Conservation (phyloP, 2,113 vertebrate species). For the Dipodomys ordii region DNA sequence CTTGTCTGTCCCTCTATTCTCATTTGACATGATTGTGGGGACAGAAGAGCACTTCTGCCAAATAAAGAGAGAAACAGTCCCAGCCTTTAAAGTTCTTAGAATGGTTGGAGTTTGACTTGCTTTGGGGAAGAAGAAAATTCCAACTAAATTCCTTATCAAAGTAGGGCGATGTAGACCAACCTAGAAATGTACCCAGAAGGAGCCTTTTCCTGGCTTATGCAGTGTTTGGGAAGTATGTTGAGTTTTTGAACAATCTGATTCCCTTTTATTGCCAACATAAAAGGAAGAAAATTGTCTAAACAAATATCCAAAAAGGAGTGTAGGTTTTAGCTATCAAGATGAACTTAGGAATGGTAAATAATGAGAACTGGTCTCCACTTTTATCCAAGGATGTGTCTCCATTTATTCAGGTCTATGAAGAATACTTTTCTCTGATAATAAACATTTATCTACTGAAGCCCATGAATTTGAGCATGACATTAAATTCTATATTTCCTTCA, state of each 20-base stretch:
- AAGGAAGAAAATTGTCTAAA: conserved; percentile 30
- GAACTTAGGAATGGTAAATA: neutral
- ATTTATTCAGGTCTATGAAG: conserved; percentile 1
- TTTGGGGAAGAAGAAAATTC: conserved; percentile 63
- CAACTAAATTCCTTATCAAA: conserved; percentile 62
- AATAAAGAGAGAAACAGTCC: neutral
- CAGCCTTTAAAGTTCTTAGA: conserved; percentile 4
- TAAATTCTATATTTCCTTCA: conserved; percentile 29
- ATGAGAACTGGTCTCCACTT: neutral
- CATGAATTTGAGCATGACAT: neutral
- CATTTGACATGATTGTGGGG: neutral
- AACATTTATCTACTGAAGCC: conserved; percentile 25
- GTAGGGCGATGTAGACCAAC: conserved; percentile 17
- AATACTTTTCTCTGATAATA: conserved; percentile 26
- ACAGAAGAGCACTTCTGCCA: neutral
- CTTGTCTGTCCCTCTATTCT: neutral
- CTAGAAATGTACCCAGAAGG: conserved; percentile 25
- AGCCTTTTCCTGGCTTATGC: conserved; percentile 31
- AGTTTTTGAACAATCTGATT: neutral
- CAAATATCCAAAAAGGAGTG: conserved; percentile 31
- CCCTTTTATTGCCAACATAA: conserved; percentile 43
- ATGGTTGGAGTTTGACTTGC: neutral
- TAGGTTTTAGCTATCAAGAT: neutral
- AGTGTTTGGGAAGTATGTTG: conserved; percentile 9
- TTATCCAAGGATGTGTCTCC: neutral